Conservation (phyloP, 2,888 invertebrate species). For the Elegia similella region DNA sequence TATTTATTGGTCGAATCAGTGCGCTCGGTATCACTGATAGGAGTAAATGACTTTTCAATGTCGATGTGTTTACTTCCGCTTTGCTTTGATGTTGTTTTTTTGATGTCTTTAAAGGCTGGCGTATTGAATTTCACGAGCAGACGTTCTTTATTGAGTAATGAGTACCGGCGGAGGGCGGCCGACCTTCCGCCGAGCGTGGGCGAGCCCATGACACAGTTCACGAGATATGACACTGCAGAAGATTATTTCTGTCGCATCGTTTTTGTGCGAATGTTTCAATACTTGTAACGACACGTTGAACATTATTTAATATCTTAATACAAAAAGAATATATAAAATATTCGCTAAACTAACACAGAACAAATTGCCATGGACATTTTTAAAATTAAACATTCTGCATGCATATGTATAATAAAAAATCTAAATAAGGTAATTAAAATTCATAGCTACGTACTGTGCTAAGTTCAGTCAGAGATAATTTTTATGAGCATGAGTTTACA, state of each 20-base stretch:
- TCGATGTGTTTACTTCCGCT: neutral
- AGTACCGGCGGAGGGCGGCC: conserved; percentile 52
- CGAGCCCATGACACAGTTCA: conserved; percentile 78
- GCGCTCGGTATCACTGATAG: conserved; percentile 18
- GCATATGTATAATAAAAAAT: too few species aligned
- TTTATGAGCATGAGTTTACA: too few species aligned
- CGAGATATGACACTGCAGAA: conserved; percentile 56
- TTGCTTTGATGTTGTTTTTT: neutral
- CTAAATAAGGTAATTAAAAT: too few species aligned
- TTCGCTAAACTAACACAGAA: too few species aligned
- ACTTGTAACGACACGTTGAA: too few species aligned
- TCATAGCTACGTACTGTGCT: too few species aligned
- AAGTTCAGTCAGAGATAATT: too few species aligned
- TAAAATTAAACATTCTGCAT: too few species aligned
- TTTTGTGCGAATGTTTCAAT: conserved; percentile 35
- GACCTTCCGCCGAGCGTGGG: conserved; percentile 75
- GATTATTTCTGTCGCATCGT: conserved; percentile 69
- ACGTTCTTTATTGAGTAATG: conserved; percentile 52
- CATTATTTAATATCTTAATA: too few species aligned
- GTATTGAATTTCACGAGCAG: conserved; percentile 36
- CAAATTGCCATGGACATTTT: too few species aligned
- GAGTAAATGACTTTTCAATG: conserved; percentile 5
- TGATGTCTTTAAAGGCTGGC: conserved; percentile 7
- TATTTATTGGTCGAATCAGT: conserved; percentile 34
- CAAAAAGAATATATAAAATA: neutral